Conservation (phyloP, 2,113 vertebrate genomes). For the Gallinago jamesoni region DNA sequence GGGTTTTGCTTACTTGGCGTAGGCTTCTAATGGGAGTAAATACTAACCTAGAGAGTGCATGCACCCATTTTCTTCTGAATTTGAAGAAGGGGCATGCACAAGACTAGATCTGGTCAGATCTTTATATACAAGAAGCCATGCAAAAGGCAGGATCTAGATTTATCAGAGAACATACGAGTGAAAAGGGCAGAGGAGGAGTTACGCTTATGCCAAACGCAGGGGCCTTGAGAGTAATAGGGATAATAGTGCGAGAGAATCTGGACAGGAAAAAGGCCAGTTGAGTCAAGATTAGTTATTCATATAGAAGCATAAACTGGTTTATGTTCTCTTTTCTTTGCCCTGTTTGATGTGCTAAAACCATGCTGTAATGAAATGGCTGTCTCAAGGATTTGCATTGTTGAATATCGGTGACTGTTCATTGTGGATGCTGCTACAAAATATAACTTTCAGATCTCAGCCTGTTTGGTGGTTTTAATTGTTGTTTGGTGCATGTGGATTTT, state of each 20-base stretch:
- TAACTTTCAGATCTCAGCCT: neutral
- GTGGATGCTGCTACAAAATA: neutral
- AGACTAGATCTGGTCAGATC: neutral
- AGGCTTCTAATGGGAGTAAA: neutral
- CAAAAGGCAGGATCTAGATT: neutral
- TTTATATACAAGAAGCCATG: accelerated
- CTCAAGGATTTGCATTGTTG: neutral
- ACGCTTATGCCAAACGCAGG: neutral
- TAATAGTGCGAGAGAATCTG: neutral
- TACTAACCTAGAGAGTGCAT: neutral
- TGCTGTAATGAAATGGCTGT: neutral
- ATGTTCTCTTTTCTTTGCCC: neutral
- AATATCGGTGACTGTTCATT: neutral
- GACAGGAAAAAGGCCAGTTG: neutral
- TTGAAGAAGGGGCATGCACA: neutral
- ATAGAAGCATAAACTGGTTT: neutral
- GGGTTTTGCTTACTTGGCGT: neutral
- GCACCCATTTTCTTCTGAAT: neutral
- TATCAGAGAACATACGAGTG: neutral
- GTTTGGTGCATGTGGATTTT: neutral
- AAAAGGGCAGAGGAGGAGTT: neutral
- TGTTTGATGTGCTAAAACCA: neutral
- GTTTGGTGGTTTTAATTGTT: neutral
- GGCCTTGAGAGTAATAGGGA: neutral
- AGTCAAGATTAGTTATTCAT: neutral